Conservation (phyloP, 2,113 vertebrate genomes). For the Eolophus roseicapilla region DNA sequence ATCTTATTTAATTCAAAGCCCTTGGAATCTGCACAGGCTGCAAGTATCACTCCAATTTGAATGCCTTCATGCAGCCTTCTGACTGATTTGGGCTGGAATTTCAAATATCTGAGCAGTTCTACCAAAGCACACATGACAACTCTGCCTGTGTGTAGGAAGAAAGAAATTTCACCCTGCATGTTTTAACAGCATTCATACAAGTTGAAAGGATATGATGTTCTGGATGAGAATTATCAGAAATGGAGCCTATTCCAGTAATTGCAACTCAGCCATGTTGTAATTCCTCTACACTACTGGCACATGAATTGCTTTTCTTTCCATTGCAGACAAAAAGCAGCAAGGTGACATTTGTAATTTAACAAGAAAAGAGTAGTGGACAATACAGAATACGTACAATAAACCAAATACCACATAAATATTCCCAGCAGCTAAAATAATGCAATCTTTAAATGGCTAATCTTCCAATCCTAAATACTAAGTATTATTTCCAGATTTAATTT, state of each 20-base stretch:
- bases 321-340: not conserved
- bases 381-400: not conserved
- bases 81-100: not conserved
- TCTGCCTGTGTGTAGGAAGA: not conserved
- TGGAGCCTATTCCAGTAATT: not conserved
- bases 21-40: not conserved
- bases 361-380: not conserved
- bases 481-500: not conserved
- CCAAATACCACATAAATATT: not conserved
- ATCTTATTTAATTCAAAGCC: not conserved
- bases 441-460: not conserved
- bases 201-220: not conserved
- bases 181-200: not conserved
- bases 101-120: not conserved
- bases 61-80: not conserved
- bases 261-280: not conserved
- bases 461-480: not conserved
- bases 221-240: not conserved
- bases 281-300: not conserved
- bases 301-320: not conserved
- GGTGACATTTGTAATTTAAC: not conserved
- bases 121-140: not conserved
- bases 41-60: not conserved
- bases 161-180: slow-evolving; percentile 38
- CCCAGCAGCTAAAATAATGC: not conserved